A percentile compares a stretch with the other conserved stretches of the same genome.
Evolutionary conservation across 2,888 invertebrate genomes (phyloP).

Genomic region (Stenichneumon culpator): DNA sequence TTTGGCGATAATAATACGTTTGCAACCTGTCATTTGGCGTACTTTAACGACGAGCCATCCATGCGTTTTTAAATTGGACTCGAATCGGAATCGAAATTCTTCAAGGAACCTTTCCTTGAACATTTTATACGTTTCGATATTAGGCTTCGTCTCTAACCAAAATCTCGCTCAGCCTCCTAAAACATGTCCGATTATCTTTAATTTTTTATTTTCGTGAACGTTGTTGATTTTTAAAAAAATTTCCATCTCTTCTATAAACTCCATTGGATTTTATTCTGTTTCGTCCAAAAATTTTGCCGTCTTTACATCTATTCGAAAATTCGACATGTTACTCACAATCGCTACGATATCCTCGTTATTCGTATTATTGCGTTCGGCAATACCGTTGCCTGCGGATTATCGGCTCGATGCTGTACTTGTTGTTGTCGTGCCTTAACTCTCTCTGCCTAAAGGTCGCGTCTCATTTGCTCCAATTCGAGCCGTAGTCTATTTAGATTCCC

Average conservation of each 20-base stretch:
- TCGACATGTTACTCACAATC: constrained; percentile 19
- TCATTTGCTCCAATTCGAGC: constrained; percentile 22
- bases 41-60: constrained; percentile 16
- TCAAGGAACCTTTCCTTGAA: constrained; percentile 32
- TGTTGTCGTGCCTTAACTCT: not conserved
- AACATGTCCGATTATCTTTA: constrained; percentile 7
- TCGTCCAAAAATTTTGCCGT: constrained; percentile 24
- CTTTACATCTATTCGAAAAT: constrained; percentile 13
- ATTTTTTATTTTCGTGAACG: not conserved
- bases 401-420: not conserved
- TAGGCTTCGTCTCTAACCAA: constrained; percentile 10
- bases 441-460: constrained; percentile 14
- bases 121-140: constrained; percentile 12
- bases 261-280: not conserved
- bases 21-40: constrained; percentile 3
- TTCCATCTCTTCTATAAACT: constrained; percentile 3
- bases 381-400: not conserved
- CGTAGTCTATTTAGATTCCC: constrained; percentile 10
- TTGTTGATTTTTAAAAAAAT: not conserved
- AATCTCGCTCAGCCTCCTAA: not conserved
- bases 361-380: not conserved
- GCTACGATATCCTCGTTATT: constrained; percentile 9
- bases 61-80: constrained; percentile 34
- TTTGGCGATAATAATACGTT: constrained; percentile 22
- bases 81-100: constrained; percentile 45